A percentile compares a stretch with the other conserved stretches of the same genome.
Evolutionary conservation across 2,797 vertebrate genomes (phyloP).

Genomic region (Enteromius afrohamiltoni): DNA sequence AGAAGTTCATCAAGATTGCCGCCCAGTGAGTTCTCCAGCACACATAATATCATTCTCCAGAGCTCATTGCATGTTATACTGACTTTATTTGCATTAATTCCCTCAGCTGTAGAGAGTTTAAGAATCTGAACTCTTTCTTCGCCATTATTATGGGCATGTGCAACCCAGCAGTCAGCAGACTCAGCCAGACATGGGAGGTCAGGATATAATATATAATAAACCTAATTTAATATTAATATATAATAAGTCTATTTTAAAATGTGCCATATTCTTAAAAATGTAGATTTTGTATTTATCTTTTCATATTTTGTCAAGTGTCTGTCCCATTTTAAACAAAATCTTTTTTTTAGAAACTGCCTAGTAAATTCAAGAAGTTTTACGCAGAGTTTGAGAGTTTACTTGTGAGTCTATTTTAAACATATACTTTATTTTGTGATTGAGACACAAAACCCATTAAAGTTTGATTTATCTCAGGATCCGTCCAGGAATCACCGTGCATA

Average conservation of each 20-base stretch:
- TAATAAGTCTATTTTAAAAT: background rate
- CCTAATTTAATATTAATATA: no score
- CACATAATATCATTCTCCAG: background rate
- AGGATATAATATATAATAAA: conserved; percentile 57
- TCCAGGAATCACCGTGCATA: conserved; percentile 96
- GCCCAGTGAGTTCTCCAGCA: conserved; percentile 88
- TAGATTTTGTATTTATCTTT: background rate
- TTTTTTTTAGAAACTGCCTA: conserved; percentile 92
- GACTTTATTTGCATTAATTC: conserved; percentile 13
- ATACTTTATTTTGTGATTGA: background rate
- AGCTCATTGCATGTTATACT: background rate
- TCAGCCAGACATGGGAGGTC: conserved; percentile 97
- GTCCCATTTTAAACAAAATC: conserved; percentile 40
- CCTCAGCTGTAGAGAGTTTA: conserved; percentile 94
- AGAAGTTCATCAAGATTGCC: conserved; percentile 99
- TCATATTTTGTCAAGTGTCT: background rate
- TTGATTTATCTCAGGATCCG: conserved; percentile 82
- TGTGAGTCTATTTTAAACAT: conserved; percentile 77
- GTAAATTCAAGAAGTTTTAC: conserved; percentile 99
- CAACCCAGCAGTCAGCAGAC: conserved; percentile 94
- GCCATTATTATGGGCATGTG: conserved; percentile 98
- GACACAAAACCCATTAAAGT: conserved; percentile 1
- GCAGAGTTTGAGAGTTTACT: conserved; percentile 99
- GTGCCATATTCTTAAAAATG: background rate
- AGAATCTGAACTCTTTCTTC: conserved; percentile 97